These are phyloP conservation scores for Vulpes lagopus DNA, from an alignment of 2,113 vertebrate genomes.

Conservation along the genomic window DNA sequence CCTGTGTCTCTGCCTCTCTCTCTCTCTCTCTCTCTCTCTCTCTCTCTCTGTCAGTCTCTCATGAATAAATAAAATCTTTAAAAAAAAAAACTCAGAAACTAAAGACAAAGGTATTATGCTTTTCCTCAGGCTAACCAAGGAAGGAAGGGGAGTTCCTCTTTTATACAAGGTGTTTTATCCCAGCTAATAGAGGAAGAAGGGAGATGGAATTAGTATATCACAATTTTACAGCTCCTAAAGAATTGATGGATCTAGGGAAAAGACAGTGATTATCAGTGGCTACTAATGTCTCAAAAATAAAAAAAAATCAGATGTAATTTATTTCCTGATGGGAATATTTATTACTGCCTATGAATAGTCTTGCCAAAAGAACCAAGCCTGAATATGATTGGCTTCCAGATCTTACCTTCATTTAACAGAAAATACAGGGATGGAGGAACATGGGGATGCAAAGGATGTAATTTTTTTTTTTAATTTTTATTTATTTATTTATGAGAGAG, in stretches of 20 bases:
- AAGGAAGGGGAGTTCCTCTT: neutral
- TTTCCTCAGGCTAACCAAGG: neutral
- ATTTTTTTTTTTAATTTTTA: neutral
- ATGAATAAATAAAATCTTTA: too few relatives aligned
- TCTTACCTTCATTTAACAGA: constrained; percentile 36
- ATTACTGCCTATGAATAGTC: neutral
- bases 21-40: too few relatives aligned
- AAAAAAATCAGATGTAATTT: neutral
- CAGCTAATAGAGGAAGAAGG: neutral
- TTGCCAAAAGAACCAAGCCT: neutral
- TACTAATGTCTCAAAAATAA: constrained; percentile 27
- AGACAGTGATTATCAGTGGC: neutral
- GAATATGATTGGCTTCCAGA: neutral
- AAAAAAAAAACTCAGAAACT: neutral
- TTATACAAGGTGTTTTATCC: neutral
- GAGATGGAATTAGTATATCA: neutral
- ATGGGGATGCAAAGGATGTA: neutral
- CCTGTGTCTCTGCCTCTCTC: too few relatives aligned
- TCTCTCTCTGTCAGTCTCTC: too few relatives aligned
- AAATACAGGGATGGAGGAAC: neutral
- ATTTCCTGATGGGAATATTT: neutral
- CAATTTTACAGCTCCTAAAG: neutral
- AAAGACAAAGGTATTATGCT: neutral
- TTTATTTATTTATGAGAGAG: too few relatives aligned
- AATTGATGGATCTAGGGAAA: neutral